Conservation (phyloP, 2,888 invertebrate species). For the Arge pagana region DNA sequence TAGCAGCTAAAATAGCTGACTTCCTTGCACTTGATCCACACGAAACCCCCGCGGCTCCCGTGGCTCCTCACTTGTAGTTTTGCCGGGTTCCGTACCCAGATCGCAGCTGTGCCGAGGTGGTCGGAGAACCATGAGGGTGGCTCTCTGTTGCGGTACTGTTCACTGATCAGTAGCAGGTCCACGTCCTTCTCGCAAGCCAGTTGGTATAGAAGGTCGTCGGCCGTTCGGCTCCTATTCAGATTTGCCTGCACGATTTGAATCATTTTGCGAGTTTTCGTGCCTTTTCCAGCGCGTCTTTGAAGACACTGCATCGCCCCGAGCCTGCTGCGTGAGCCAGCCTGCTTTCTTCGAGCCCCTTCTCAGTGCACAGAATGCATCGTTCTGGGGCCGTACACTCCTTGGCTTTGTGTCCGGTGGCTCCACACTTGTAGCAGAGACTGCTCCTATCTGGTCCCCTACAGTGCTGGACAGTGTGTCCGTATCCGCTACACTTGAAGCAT, state of each 20-base stretch:
- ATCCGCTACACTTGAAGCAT: constrained; percentile 13
- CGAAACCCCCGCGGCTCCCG: constrained; percentile 21
- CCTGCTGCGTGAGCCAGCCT: constrained; percentile 22
- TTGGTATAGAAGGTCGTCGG: constrained; percentile 23
- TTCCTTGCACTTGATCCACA: constrained; percentile 22
- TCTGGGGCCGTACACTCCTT: constrained; percentile 18
- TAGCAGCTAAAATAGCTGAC: constrained; percentile 26
- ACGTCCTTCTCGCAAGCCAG: constrained; percentile 8
- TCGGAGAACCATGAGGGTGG: constrained; percentile 20
- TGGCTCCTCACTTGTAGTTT: constrained; percentile 1
- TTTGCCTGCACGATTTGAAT: constrained; percentile 28
- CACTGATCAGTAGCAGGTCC: constrained; percentile 24
- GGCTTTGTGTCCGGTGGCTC: constrained; percentile 28
- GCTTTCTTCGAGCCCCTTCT: not conserved
- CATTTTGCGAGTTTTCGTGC: constrained; percentile 4
- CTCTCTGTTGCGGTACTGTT: constrained; percentile 24
- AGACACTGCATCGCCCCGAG: constrained; percentile 2
- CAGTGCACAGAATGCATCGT: constrained; percentile 27
- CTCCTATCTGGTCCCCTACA: constrained; percentile 25
- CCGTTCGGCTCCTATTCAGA: constrained; percentile 26
- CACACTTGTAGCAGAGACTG: constrained; percentile 30
- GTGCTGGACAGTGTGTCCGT: not conserved
- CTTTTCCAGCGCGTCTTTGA: constrained; percentile 20
- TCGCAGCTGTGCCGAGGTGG: constrained; percentile 21
- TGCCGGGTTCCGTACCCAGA: constrained; percentile 18